Evolutionary conservation across 2,113 vertebrate species (phyloP), one percentile per base, ranked within the genome.

Genomic region (Clupea harengus): DNA sequence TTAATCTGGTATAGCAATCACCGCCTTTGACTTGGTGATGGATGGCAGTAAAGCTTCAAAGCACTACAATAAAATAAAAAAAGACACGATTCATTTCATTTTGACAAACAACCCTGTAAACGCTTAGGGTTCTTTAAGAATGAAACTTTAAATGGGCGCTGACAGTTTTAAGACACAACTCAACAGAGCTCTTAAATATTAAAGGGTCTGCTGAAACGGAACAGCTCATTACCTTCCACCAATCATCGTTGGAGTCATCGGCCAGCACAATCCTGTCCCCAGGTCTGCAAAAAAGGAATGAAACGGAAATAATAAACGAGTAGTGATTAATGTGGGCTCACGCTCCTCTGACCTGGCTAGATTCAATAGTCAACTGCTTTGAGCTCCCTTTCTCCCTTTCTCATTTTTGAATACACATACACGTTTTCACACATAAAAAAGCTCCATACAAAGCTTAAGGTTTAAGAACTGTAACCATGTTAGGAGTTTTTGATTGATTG

Each of bases 181-280:
- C 72, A 72, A 28, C n/a, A 72, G 64, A 72, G 64, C 64, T 72
- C 64, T 28, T 32, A 78, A 32, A 32, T 39, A 32, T 78, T 78
- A 28, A 39, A 13, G 32, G 72, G 2, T 15, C 28, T 39, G 72
- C 44, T 78, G 28, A 78, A 39, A 72, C 6, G 9, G 25, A 72
- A 9, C 2, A 46, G n/a, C 13, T 32, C 82, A 9, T 78, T 88
- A 99, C 98, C 96, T 99, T 99, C 98, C 98, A 99, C 98, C 98
- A 99, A 89, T 99, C 98, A 86, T 99, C 97, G 84, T 96, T 98
- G 81, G 98, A 97, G 89, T 99, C 96, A 83, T 99, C 98, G 49
- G 96, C 93, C 86, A 99, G 91, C 78, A 97, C 95, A 89, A 99
- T 97, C 92, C 96, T 95, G 92, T 99, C 98, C 88, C 98, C 98